Evolutionary conservation across 2,113 vertebrate genomes (phyloP).

Genomic region (Gymnogyps californianus): DNA sequence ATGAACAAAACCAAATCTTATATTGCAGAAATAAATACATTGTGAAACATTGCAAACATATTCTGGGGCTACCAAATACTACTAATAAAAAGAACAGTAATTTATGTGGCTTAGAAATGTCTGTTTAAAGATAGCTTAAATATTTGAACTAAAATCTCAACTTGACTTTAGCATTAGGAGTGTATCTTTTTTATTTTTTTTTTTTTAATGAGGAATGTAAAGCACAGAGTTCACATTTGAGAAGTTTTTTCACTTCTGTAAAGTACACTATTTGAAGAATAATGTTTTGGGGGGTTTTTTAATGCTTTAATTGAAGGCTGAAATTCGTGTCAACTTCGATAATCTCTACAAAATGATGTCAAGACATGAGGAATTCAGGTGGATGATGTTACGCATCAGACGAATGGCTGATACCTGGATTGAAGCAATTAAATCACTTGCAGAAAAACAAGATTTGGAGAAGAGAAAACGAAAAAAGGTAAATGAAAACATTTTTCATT

Average conservation of each 20-base stretch:
- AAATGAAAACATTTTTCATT: neutral
- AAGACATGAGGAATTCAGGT: constrained; percentile 92
- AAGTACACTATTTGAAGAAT: neutral
- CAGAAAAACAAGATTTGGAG: constrained; percentile 89
- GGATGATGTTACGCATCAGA: constrained; percentile 96
- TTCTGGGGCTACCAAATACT: neutral
- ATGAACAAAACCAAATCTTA: neutral
- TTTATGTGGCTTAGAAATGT: neutral
- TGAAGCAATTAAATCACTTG: constrained; percentile 88
- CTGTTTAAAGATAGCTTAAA: neutral
- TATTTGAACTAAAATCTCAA: neutral
- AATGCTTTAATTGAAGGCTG: constrained; percentile 76
- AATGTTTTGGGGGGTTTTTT: neutral
- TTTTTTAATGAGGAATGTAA: neutral
- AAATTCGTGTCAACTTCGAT: constrained; percentile 89
- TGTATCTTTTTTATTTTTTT: neutral
- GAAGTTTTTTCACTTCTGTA: neutral
- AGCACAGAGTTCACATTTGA: neutral
- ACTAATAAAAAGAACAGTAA: neutral
- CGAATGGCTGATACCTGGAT: constrained; percentile 96
- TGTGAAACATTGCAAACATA: neutral
- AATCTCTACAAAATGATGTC: constrained; percentile 93
- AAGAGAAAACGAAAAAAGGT: constrained; percentile 92
- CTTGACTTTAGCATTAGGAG: neutral
- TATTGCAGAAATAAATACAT: neutral